Evolutionary conservation across 2,113 vertebrate species (phyloP), one percentile per base, ranked within the genome.

Genomic region (Channa maculata): DNA sequence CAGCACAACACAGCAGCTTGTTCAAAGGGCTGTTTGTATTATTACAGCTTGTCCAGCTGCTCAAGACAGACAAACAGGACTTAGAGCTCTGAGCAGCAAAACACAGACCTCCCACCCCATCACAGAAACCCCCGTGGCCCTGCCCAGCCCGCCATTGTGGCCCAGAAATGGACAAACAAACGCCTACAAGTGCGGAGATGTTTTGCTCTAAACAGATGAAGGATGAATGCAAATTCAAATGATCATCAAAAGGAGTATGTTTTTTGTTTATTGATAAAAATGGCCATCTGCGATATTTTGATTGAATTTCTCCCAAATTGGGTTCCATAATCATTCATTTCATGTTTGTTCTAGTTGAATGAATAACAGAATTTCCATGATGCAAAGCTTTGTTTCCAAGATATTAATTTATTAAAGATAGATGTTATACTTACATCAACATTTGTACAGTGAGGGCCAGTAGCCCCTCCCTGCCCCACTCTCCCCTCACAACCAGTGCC

Each of bases 31-130:
- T 92, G 84, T 93, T 94, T 94, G 91, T 94, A 92, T 94, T 94
- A 92, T 93, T 93, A 88, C 93, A 94, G 94, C 93, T 94, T 94
- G 92, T 78, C 90, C 93, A 92, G 93, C 93, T 94, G 93, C 90
- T 91, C 86, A 15, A 88, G 86, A 92, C 90, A 90, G 93, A 93
- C 92, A 94, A 94, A 94, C 93, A 94, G 88, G 89, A 80, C 91
- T 93, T 79, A 88, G 86, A 87, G 88, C 86, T 85, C 88, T 5
- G 79, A 89, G 88, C 89, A 78, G 82, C 86, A 90, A 90, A 90
- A 92, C 84, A 90, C 83, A 88, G 87, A 91, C 90, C 88, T 88
- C 86, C 89, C 84, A 88, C 85, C 85, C 82, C 70, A 86, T 65
- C 6, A 52, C 84, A 83, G 53, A 87, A 85, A 86, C 89, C 86